Evolutionary conservation across 1,140 invertebrate genomes (phyloP), one percentile per base, ranked within the genome.

Genomic region (Caerostris extrusa): DNA sequence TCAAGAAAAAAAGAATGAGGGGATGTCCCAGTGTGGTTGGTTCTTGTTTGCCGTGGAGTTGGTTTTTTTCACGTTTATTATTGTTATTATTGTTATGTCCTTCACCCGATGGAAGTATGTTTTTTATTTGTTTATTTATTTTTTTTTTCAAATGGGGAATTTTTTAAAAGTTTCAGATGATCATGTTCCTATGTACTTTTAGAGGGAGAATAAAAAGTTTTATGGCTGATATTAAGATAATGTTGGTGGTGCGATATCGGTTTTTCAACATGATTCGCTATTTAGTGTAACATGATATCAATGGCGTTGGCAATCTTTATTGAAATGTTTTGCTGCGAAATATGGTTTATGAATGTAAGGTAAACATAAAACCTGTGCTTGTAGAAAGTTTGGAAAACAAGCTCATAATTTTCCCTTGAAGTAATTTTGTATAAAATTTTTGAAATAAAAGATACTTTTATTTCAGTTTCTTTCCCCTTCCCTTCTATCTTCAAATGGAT

Each of bases 1-100:
- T 91, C 90, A 91, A 55, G 55, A 91, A n/a, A n/a, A n/a, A n/a
- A 82, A 91, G 82, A 91, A 57, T 57, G 71, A 61, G 8, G 58
- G 58, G 86, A 88, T 88, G 61, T 61, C 60, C 60, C 50, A 17
- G 60, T 53, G 53, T 57, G 55, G 53, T 34, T 17, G 86, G 58
- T 88, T n/a, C 58, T 17, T 88, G 61, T 88, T 88, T 64, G 58
- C 50, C 53, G 3, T 14, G 56, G 58, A 60, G 17, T 5, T 85
- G 57, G 57, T 58, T 88, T 58, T n/a, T 86, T 86, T 17, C 57
- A 10, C n/a, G 10, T 34, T 53, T 81, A 10, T 81, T 81, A 34
- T 34, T 34, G 34, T 34, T 34, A 34, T 34, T 81, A 14, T 81
- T 56, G 56, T 64, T 55, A 67, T 53, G 50, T 10, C 8, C 50